Evolutionary conservation across 2,113 vertebrate species (phyloP).

Genomic region (Peromyscus maniculatus): DNA sequence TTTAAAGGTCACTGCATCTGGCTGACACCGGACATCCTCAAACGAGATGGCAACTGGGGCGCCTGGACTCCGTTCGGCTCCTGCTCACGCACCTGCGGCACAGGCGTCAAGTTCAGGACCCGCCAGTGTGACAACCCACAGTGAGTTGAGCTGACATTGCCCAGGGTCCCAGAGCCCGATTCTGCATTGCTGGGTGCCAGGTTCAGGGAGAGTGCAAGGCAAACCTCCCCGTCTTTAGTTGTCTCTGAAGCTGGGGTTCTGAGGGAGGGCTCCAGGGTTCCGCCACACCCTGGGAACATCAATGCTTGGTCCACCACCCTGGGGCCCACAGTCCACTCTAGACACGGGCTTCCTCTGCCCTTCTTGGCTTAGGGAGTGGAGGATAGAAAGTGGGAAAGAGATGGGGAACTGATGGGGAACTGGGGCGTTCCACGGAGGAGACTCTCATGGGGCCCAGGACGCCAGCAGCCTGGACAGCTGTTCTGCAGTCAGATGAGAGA

Average conservation of each 20-base stretch:
- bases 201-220: neutral
- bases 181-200: fast-evolving
- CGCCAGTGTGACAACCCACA: conserved; percentile 96
- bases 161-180: fast-evolving
- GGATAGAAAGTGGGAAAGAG: neutral
- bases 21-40: conserved; percentile 96
- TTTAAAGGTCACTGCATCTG: conserved; percentile 99
- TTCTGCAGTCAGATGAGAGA: neutral
- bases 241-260: neutral
- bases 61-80: conserved; percentile 97
- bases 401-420: fast-evolving
- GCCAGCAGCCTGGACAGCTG: neutral
- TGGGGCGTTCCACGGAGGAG: neutral
- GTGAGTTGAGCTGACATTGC: conserved; percentile 86
- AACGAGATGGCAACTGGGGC: conserved; percentile 98
- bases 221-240: no score
- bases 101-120: conserved; percentile 95
- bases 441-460: neutral
- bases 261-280: neutral
- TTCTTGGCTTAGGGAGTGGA: neutral
- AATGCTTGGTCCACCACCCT: neutral
- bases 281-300: neutral
- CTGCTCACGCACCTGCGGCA: conserved; percentile 95
- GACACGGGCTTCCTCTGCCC: neutral
- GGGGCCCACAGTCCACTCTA: neutral